Percentiles rank a stretch among this genome's conserved stretches.
phyloP scores from a whole-genome alignment of 2,888 invertebrate species.

The Clunio marinus region DNA sequence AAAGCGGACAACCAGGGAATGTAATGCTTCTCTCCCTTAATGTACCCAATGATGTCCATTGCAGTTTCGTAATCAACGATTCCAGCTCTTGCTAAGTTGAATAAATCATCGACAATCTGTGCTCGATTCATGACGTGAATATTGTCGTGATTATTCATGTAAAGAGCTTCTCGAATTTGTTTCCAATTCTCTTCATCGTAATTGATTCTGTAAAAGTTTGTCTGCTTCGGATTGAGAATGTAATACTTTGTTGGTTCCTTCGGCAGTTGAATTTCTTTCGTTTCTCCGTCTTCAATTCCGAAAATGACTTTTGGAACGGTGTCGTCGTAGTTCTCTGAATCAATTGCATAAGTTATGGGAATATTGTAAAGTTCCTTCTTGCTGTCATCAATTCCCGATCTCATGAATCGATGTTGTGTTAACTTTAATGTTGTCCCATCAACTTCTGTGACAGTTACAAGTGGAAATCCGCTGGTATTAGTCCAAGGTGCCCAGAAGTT shows the following conservation, averaged over 20 bases:
- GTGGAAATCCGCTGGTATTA: constrained; percentile 69
- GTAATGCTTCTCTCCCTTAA: constrained; percentile 64
- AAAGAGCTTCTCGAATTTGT: constrained; percentile 52
- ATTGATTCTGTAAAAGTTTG: constrained; percentile 64
- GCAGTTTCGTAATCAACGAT: constrained; percentile 58
- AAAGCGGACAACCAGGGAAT: constrained; percentile 71
- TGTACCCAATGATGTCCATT: constrained; percentile 63
- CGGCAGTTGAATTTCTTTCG: background rate
- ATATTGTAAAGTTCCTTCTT: constrained; percentile 23
- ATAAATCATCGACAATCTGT: constrained; percentile 70
- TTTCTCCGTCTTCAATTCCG: background rate
- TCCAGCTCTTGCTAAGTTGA: constrained; percentile 67
- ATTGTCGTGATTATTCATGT: constrained; percentile 48
- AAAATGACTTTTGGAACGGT: background rate
- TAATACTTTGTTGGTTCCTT: background rate
- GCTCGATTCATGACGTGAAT: constrained; percentile 69
- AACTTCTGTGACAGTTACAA: constrained; percentile 54
- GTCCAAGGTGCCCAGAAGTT: constrained; percentile 69
- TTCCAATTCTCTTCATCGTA: constrained; percentile 61
- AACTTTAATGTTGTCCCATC: too few relatives aligned
- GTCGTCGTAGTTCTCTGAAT: background rate
- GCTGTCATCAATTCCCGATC: background rate
- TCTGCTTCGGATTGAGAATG: constrained; percentile 27
- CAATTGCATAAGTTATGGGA: constrained; percentile 15
- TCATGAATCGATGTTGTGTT: constrained; percentile 21